phyloP scores from a whole-genome alignment of 2,113 vertebrate species.

The Poecilia latipinna region DNA sequence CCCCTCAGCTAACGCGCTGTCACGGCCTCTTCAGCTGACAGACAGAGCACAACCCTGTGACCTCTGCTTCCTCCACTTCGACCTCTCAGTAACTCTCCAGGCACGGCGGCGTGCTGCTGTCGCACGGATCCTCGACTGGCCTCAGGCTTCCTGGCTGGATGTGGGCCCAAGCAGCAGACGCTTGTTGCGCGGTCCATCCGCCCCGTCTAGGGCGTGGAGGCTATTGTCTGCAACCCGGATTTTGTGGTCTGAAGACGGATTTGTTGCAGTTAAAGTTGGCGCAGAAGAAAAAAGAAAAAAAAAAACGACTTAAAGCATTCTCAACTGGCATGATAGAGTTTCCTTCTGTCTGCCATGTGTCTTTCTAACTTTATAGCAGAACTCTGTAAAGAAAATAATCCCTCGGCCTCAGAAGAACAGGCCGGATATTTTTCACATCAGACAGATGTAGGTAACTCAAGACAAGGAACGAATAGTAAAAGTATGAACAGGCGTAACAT shows the following conservation, averaged over 20 bases:
- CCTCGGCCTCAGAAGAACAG: conserved; percentile 7
- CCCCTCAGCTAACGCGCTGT: not conserved
- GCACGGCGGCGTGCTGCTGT: not conserved
- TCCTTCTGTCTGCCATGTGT: conserved; percentile 67
- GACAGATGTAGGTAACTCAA: not conserved
- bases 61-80: conserved; percentile 30
- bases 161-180: conserved; percentile 19
- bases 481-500: not conserved
- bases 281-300: not conserved
- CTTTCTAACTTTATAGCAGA: conserved; percentile 29
- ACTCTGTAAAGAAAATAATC: not conserved
- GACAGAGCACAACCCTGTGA: conserved; percentile 31
- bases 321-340: conserved; percentile 57
- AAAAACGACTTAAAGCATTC: conserved; percentile 32
- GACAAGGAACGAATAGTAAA: not conserved
- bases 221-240: conserved; percentile 60
- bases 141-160: conserved; percentile 27
- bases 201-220: conserved; percentile 51
- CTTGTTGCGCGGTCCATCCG: conserved; percentile 3
- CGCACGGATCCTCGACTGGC: conserved; percentile 4
- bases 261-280: conserved; percentile 33
- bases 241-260: conserved; percentile 57
- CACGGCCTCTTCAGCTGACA: conserved; percentile 10
- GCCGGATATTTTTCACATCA: not conserved
- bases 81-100: conserved; percentile 21